Base-by-base conservation (phyloP, 2,888 invertebrate genomes). In the Parochlus steinenii region DNA sequence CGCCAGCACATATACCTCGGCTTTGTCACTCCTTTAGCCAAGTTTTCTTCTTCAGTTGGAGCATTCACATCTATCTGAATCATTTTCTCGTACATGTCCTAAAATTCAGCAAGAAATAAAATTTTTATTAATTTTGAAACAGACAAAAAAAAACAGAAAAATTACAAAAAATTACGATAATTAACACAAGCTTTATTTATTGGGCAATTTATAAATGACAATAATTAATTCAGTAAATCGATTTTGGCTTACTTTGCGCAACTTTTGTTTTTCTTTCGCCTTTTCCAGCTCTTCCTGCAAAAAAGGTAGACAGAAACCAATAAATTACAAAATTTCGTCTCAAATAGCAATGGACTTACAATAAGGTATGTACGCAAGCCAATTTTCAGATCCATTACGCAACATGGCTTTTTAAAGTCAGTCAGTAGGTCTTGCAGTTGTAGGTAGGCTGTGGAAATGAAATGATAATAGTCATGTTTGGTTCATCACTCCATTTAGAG, bases 61-160 rank as follows among this genome's bases (percentile, higher is more conserved):
- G 92, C 92, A 44, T 65, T 67, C 3, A 79, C 74, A 55, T 92
- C 90, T 31, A 92, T 83, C 55, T 89, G 87, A 42, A 90, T 78
- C 92, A 93, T 93, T 62, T 93, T 93, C 48, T 92, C 87, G 53
- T 90, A 93, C 92, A 93, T 90, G 54, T 93, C 92, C 75, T 85
- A 58, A 24, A 65, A 49, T 42, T 36, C 55, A 40, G 23, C 28
- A 43, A 25, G 39, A 37, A 37, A 36, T 16, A 24, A 42, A 17
- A 34, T 19, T 11, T 8, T 16, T 15, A 37, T 6, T 26, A 26
- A 20, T 18, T 37, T 28, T 14, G n/a, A n/a, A n/a, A n/a, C n/a
- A n/a, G n/a, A n/a, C n/a, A n/a, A n/a, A n/a, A n/a, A n/a, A n/a
- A n/a, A n/a, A n/a, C n/a, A n/a, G n/a, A n/a, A n/a, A n/a, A n/a